phyloP scores from a whole-genome alignment of 2,113 vertebrate genomes.

The Alces alces region DNA sequence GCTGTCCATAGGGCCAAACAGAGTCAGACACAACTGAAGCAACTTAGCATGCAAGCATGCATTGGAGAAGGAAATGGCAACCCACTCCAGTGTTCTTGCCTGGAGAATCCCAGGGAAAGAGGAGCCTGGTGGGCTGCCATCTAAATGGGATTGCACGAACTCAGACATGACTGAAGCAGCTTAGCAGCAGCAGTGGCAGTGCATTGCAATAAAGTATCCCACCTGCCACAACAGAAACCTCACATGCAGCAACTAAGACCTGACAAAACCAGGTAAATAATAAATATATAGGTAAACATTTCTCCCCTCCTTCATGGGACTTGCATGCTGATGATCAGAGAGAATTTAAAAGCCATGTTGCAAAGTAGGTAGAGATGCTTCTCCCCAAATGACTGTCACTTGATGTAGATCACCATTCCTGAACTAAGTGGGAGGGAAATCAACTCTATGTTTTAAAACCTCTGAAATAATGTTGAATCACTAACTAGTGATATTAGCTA shows the following conservation, averaged over 20 bases:
- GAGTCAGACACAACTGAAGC: accelerated
- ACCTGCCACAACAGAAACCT: background rate
- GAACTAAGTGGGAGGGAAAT: background rate
- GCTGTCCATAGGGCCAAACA: background rate
- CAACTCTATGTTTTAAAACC: background rate
- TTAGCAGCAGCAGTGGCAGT: background rate
- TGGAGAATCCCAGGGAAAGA: background rate
- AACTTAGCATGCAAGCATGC: background rate
- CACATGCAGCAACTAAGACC: background rate
- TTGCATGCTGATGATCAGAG: background rate
- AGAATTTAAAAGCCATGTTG: background rate
- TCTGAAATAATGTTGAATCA: background rate
- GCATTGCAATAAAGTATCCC: background rate
- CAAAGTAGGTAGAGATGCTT: background rate
- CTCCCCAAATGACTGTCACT: background rate
- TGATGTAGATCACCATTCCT: background rate
- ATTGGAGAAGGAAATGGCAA: background rate
- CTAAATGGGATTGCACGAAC: background rate
- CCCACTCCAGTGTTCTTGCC: background rate
- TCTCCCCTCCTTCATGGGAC: background rate
- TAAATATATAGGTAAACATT: background rate
- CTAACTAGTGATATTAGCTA: background rate
- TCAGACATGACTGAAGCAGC: background rate
- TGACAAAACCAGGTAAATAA: background rate
- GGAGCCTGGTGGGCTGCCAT: accelerated